Percentiles rank a stretch among this genome's conserved stretches.
Conservation (phyloP, 2,888 invertebrate species). For the Nomada goodeniana region DNA sequence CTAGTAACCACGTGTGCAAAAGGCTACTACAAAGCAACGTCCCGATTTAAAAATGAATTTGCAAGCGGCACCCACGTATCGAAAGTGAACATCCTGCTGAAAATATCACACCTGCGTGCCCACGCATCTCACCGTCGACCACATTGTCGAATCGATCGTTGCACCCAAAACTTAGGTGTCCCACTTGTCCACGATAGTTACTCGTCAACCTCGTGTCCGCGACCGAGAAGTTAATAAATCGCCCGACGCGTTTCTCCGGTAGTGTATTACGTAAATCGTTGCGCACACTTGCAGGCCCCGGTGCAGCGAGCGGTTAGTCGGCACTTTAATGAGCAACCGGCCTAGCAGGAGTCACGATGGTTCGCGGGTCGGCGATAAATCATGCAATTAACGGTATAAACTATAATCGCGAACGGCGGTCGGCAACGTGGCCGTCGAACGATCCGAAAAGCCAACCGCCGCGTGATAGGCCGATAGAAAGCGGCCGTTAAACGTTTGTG, state of each 20-base stretch:
- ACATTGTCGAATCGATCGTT: not conserved
- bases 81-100: too few relatives aligned
- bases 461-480: not conserved
- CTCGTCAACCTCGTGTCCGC: constrained; percentile 1
- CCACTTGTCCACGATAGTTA: not conserved
- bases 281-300: constrained; percentile 5
- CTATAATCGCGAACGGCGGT: constrained; percentile 39
- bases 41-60: too few relatives aligned
- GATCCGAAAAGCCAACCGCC: constrained; percentile 20
- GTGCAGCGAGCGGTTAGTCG: constrained; percentile 20
- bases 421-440: constrained; percentile 34
- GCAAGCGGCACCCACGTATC: too few relatives aligned
- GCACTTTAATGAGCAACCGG: constrained; percentile 48
- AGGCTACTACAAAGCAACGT: too few relatives aligned
- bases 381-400: constrained; percentile 63
- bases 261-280: constrained; percentile 58
- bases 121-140: too few relatives aligned
- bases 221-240: constrained; percentile 42
- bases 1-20: too few relatives aligned
- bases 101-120: too few relatives aligned
- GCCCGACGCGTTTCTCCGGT: constrained; percentile 54
- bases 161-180: not conserved
- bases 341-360: constrained; percentile 17
- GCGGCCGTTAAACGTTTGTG: constrained; percentile 10
- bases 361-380: constrained; percentile 56